Base-by-base conservation (phyloP, 2,888 invertebrate genomes). In the Heliconius hortense region DNA sequence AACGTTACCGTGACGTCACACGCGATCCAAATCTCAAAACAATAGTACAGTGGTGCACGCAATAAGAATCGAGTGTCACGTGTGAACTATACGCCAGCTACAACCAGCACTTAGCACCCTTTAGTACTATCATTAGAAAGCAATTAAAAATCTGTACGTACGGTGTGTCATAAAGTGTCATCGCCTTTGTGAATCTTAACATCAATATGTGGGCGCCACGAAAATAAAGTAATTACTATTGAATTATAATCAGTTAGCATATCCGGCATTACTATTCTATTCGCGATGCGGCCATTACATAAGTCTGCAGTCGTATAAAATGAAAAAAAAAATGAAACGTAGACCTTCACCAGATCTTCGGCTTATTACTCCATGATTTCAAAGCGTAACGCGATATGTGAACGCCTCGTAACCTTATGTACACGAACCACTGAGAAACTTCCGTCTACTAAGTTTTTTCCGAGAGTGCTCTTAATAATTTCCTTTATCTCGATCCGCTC, bases 401-500 rank as follows among this genome's bases (percentile, higher is more conserved):
- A 85, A 84, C 84, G 84, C 85, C 86, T 84, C 85, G 85, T 85
- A 82, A 85, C 85, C 66, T 74, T 76, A 76, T 85, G 86, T 86
- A 87, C 84, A 84, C 86, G 59, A 78, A 74, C 69, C 72, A 74
- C 77, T 83, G 82, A 83, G 85, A 87, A 86, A 89, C 93, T 93
- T 93, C 93, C 93, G 92, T 89, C 89, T 89, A 87, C 84, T 80
- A 78, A 82, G 84, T 89, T 92, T 91, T 87, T 86, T 88, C 83
- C 82, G 79, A 82, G 84, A 90, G 90, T 87, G 92, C 92, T 90
- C 93, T 93, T 92, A 87, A 92, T 93, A 92, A 93, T 93, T 92
- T 94, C 93, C 93, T 94, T 92, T 91, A 93, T 93, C 89, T 86
- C 89, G 88, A 90, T 91, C 90, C 90, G 89, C 92, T 90, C 90